Evolutionary conservation across 2,113 vertebrate species (phyloP).

Genomic region (Odontophorus gujanensis): DNA sequence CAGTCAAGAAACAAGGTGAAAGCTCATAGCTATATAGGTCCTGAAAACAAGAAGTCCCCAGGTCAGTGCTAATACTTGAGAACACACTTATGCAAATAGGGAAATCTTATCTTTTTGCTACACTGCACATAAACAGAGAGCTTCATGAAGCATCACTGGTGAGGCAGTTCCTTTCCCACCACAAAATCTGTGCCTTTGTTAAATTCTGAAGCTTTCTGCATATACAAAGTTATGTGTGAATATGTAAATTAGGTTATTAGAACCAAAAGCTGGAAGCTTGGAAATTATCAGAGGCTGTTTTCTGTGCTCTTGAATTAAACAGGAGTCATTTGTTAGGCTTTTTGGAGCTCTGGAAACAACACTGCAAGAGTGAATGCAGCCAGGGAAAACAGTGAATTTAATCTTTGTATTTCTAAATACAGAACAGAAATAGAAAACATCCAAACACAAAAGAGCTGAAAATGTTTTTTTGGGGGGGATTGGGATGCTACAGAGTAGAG

Average conservation of each 20-base stretch:
- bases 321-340: not conserved
- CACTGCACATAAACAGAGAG: not conserved
- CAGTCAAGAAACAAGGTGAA: not conserved
- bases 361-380: not conserved
- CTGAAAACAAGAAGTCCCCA: not conserved
- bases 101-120: not conserved
- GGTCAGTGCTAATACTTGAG: not conserved
- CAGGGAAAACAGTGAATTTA: not conserved
- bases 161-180: not conserved
- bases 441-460: not conserved
- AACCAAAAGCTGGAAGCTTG: not conserved
- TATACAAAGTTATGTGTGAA: not conserved
- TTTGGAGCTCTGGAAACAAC: not conserved
- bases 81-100: not conserved
- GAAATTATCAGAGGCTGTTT: not conserved
- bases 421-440: not conserved
- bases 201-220: not conserved
- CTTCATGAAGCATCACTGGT: not conserved
- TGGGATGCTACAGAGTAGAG: not conserved
- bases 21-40: not conserved
- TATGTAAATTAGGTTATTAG: not conserved
- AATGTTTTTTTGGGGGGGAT: not conserved
- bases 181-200: not conserved
- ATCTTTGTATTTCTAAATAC: not conserved
- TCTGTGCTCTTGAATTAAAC: not conserved